Conservation (phyloP, 2,797 vertebrate species). For the Malacoctenus gilli region DNA sequence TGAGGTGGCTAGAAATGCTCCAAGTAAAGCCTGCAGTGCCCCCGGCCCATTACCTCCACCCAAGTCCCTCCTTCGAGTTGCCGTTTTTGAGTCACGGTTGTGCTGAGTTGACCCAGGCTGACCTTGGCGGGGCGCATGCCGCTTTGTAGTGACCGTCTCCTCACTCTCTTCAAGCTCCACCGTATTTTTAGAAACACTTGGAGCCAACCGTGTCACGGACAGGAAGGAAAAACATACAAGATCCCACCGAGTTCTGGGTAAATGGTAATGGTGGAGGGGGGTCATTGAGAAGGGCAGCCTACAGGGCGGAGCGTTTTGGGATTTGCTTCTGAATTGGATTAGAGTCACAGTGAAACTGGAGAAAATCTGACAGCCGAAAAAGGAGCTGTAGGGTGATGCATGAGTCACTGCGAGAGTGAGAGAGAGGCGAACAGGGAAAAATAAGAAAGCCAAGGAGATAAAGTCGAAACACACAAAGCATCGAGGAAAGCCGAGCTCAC, state of each 20-base stretch:
- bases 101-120: conserved; percentile 31
- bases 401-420: conserved; percentile 56
- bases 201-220: conserved; percentile 37
- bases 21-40: background rate
- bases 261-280: conserved; percentile 53
- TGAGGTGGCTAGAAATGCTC: background rate
- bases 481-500: conserved; percentile 37
- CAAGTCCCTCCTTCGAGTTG: too few species aligned
- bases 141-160: conserved; percentile 14
- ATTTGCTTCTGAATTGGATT: conserved; percentile 72
- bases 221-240: conserved; percentile 36
- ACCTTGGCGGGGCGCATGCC: conserved; percentile 21
- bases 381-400: conserved; percentile 61
- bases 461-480: conserved; percentile 57
- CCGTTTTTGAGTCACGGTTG: conserved; percentile 3
- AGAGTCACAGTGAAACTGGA: conserved; percentile 63
- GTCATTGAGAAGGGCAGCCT: conserved; percentile 66
- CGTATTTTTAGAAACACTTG: conserved; percentile 52
- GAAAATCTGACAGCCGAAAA: conserved; percentile 66
- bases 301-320: conserved; percentile 63
- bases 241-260: conserved; percentile 53
- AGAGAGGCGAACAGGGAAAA: conserved; percentile 29
- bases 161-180: conserved; percentile 23
- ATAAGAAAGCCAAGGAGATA: conserved; percentile 31
- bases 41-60: background rate